A percentile compares a stretch with the other conserved stretches of the same genome.
phyloP scores from a whole-genome alignment of 2,888 invertebrate species.

The Tetramorium bicarinatum region DNA sequence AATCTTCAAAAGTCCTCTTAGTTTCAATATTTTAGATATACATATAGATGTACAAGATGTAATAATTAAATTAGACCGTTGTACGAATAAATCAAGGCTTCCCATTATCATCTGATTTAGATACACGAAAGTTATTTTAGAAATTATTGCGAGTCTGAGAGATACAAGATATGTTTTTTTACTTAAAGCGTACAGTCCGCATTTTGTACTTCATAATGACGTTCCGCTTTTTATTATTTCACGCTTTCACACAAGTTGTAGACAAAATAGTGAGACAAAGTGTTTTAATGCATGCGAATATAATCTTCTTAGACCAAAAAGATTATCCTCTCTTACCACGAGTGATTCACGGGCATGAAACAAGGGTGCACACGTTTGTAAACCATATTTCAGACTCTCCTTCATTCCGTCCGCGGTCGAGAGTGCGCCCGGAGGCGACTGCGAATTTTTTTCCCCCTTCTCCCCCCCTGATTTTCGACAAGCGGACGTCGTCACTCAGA shows the following conservation, averaged over 20 bases:
- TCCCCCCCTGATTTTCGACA: not conserved
- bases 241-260: not conserved
- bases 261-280: not conserved
- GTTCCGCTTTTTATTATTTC: not conserved
- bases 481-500: conserved; percentile 55
- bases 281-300: not conserved
- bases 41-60: no score
- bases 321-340: not conserved
- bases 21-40: not conserved
- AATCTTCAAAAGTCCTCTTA: not conserved
- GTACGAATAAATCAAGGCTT: no score
- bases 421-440: not conserved
- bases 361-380: not conserved
- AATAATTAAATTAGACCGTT: no score
- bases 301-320: not conserved
- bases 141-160: not conserved
- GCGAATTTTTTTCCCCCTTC: not conserved
- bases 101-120: no score
- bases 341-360: not conserved
- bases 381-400: not conserved
- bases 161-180: not conserved
- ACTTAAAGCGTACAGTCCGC: not conserved
- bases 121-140: not conserved
- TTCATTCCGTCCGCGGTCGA: not conserved
- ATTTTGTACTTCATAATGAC: not conserved